These are phyloP conservation scores for Carcinoscorpius rotundicauda DNA, from an alignment of 1,140 invertebrate genomes.

Conservation along the genomic window DNA sequence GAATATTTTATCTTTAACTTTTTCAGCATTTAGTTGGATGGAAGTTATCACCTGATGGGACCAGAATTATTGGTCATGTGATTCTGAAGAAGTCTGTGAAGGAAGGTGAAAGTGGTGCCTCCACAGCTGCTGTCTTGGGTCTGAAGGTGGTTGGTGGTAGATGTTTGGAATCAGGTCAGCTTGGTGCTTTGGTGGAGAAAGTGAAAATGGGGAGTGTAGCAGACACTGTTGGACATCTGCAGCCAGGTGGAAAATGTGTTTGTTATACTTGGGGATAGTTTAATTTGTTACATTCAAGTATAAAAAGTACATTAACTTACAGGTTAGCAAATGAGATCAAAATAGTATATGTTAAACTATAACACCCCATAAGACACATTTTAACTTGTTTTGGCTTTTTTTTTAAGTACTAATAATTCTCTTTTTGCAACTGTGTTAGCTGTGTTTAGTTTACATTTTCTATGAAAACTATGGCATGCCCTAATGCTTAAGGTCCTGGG, in stretches of 20 bases:
- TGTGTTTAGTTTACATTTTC: too few relatives aligned
- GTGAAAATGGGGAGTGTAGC: slow-evolving; percentile 94
- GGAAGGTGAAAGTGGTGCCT: slow-evolving; percentile 32
- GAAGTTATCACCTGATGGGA: slow-evolving; percentile 81
- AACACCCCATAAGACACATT: too few relatives aligned
- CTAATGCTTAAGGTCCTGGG: too few relatives aligned
- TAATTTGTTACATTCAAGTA: neutral
- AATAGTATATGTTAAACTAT: neutral
- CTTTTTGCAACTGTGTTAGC: too few relatives aligned
- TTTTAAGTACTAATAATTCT: too few relatives aligned
- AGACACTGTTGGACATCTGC: slow-evolving; percentile 83
- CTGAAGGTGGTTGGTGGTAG: slow-evolving; percentile 90
- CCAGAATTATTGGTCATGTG: slow-evolving; percentile 88
- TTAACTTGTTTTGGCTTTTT: too few relatives aligned
- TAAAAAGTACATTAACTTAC: neutral
- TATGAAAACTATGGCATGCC: too few relatives aligned
- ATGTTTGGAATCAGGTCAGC: slow-evolving; percentile 42
- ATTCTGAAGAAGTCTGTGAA: slow-evolving; percentile 64
- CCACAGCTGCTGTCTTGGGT: slow-evolving; percentile 56
- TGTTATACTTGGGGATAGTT: neutral
- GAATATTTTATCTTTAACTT: neutral
- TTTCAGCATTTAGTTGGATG: slow-evolving; percentile 79
- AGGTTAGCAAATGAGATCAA: slow-evolving; percentile 5
- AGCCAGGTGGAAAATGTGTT: slow-evolving; percentile 54
- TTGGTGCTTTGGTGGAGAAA: slow-evolving; percentile 88